A percentile compares a stretch with the other conserved stretches of the same genome.
Conservation (phyloP, 2,113 vertebrate genomes). For the Meleagris gallopavo region DNA sequence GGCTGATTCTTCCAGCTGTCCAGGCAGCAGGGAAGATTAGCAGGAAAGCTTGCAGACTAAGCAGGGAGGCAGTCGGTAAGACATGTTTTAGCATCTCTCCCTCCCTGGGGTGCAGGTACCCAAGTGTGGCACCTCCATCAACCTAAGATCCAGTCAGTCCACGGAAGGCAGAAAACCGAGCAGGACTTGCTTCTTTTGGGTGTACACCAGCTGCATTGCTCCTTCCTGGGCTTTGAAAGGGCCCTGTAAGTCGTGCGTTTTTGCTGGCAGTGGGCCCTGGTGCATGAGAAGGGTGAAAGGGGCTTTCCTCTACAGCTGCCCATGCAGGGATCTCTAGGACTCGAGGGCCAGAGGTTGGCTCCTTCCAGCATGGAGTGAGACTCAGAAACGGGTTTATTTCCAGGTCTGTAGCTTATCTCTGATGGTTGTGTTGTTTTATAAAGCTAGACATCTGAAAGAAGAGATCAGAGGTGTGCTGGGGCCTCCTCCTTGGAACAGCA, state of each 20-base stretch:
- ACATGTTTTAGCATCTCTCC: background rate
- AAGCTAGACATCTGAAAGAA: background rate
- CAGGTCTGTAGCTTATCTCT: background rate
- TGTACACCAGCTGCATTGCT: background rate
- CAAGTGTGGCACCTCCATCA: rapidly evolving
- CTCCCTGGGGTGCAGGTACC: background rate
- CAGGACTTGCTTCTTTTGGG: background rate
- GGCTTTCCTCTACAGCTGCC: background rate
- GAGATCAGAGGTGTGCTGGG: background rate
- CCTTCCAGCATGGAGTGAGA: background rate
- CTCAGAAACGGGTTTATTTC: background rate
- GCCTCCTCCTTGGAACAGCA: background rate
- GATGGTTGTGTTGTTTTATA: background rate
- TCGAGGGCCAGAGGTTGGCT: background rate
- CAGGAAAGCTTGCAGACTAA: background rate
- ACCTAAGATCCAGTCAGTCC: background rate
- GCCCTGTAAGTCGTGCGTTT: rapidly evolving
- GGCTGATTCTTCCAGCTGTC: background rate
- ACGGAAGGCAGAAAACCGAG: background rate
- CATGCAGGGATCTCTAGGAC: background rate
- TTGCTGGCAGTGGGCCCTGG: rapidly evolving
- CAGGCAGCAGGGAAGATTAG: background rate
- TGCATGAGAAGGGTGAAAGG: background rate
- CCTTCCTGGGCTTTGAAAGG: background rate
- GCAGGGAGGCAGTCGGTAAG: background rate